phyloP scores from a whole-genome alignment of 2,888 invertebrate genomes.

The Limnephilus rhombicus region DNA sequence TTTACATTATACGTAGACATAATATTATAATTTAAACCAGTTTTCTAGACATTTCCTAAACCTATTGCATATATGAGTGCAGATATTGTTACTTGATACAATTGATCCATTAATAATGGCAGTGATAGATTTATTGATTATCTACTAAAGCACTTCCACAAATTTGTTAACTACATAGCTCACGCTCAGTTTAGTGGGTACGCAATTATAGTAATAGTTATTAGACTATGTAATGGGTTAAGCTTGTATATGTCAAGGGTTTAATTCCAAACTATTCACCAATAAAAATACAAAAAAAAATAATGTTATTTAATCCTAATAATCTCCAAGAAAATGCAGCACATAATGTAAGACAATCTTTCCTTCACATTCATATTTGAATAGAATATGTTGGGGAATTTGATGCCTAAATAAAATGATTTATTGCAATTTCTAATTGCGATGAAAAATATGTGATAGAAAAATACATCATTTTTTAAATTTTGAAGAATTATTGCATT shows the following conservation, averaged over 20 bases:
- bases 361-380: not conserved
- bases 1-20: not conserved
- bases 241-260: not conserved
- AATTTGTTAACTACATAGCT: not conserved
- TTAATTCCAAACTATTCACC: not conserved
- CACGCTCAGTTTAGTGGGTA: not conserved
- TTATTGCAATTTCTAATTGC: not conserved
- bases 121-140: not conserved
- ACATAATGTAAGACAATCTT: not conserved
- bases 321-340: not conserved
- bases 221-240: not conserved
- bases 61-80: not conserved
- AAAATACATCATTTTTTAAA: not conserved
- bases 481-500: not conserved
- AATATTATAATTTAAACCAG: not conserved
- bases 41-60: conserved; percentile 12
- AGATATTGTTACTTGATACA: not conserved
- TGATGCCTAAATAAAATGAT: not conserved
- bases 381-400: not conserved
- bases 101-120: not conserved
- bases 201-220: not conserved
- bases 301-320: not conserved
- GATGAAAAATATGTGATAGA: not conserved
- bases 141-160: not conserved
- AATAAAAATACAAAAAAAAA: not conserved